A percentile compares a stretch with the other conserved stretches of the same genome.
These are phyloP conservation scores for Malurus alboscapulatus DNA, from an alignment of 2,113 vertebrate genomes.

Conservation along the genomic window DNA sequence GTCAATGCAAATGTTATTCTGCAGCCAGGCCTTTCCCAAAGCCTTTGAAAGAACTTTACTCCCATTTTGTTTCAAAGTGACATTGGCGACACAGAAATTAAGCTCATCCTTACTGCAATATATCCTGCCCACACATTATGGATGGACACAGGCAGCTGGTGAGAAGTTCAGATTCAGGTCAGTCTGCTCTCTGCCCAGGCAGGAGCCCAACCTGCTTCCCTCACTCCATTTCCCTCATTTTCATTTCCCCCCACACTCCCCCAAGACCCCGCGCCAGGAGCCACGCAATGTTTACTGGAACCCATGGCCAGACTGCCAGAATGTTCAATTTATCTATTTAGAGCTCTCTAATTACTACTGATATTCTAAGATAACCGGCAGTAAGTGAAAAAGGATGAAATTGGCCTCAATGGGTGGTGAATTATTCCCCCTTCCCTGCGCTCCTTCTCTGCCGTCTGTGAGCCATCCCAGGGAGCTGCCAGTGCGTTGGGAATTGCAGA, in stretches of 20 bases:
- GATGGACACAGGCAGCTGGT: not conserved
- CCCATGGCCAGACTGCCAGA: not conserved
- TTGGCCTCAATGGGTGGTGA: not conserved
- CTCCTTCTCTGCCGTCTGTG: not conserved
- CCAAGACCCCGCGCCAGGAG: not conserved
- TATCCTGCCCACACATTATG: not conserved
- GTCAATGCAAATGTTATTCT: constrained; percentile 61
- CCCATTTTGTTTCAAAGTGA: constrained; percentile 52
- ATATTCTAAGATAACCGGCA: not conserved
- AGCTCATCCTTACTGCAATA: not conserved
- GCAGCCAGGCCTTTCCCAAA: constrained; percentile 34
- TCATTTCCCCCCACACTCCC: not conserved
- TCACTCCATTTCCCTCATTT: not conserved
- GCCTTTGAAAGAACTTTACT: constrained; percentile 35
- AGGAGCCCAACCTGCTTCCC: not conserved
- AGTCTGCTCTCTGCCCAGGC: not conserved
- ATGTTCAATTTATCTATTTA: not conserved
- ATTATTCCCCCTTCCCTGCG: not conserved
- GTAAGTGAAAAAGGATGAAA: not conserved
- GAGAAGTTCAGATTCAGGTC: constrained; percentile 41
- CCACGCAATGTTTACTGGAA: not conserved
- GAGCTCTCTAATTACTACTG: not conserved
- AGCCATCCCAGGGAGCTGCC: not conserved
- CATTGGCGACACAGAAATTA: not conserved
- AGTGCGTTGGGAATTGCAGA: not conserved